Conservation (phyloP, 2,113 vertebrate genomes). For the Sinosuthora webbiana region DNA sequence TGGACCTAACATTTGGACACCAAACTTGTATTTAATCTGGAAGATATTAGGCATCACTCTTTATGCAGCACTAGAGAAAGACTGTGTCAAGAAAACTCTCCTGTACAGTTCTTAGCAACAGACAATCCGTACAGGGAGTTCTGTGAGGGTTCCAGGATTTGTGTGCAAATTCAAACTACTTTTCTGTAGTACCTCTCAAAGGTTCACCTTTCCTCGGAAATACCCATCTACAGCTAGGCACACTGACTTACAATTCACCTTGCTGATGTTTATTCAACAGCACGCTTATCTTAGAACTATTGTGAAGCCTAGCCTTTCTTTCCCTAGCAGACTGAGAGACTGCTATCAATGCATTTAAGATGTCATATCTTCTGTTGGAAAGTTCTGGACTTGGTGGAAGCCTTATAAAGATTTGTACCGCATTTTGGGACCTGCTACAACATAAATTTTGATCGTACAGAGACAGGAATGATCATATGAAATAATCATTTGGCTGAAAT, state of each 20-base stretch:
- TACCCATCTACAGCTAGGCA: background rate
- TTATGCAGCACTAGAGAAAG: background rate
- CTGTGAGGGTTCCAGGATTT: background rate
- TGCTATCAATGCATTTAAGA: background rate
- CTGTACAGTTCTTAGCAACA: background rate
- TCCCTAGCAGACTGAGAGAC: background rate
- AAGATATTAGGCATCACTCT: slow-evolving; percentile 1
- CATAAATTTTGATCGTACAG: background rate
- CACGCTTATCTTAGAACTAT: background rate
- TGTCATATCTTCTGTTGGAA: background rate
- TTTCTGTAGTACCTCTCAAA: background rate
- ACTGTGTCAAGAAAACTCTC: background rate
- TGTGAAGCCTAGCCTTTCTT: background rate
- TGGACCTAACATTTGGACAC: background rate
- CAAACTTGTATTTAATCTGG: slow-evolving; percentile 41
- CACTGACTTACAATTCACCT: background rate
- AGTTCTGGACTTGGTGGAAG: background rate
- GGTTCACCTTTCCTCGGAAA: background rate
- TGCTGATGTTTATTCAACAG: background rate
- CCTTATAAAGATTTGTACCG: background rate
- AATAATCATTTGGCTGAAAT: background rate
- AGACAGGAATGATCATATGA: background rate
- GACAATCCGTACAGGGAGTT: background rate
- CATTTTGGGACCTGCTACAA: background rate
- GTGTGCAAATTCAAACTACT: background rate